Evolutionary conservation across 2,888 invertebrate genomes (phyloP).

Genomic region (Glyphotaelius pellucidus): DNA sequence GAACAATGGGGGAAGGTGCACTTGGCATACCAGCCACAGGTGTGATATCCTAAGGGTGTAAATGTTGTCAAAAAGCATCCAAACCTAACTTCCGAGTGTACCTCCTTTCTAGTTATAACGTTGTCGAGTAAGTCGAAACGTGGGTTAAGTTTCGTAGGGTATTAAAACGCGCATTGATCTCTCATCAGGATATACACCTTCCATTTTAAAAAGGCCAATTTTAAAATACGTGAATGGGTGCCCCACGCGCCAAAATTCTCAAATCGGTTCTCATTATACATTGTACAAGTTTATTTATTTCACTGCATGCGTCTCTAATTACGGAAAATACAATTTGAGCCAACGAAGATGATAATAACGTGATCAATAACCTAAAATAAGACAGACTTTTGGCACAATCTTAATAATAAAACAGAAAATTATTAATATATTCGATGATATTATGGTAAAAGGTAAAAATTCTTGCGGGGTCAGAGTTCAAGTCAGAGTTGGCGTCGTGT

Average conservation of each 20-base stretch:
- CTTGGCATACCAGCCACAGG: too few relatives aligned
- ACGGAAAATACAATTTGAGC: background rate
- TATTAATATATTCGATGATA: too few relatives aligned
- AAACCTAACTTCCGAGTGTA: background rate
- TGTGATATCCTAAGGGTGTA: too few relatives aligned
- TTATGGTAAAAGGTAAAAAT: background rate
- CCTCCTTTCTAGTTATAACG: background rate
- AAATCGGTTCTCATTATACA: background rate
- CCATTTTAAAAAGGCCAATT: too few relatives aligned
- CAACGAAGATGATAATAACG: background rate
- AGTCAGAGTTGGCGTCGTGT: background rate
- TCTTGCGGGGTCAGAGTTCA: background rate
- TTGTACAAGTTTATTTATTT: background rate
- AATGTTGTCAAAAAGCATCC: background rate
- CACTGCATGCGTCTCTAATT: background rate
- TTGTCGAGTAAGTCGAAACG: background rate
- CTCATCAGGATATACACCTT: background rate
- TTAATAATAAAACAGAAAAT: background rate
- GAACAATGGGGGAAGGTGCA: too few relatives aligned
- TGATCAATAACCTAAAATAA: background rate
- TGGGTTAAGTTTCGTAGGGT: too few relatives aligned
- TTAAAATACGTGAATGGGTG: too few relatives aligned
- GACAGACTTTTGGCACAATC: background rate
- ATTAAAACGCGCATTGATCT: background rate
- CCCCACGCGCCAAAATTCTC: background rate